phyloP scores from a whole-genome alignment of 2,888 invertebrate species.

The Yponomeuta malinellus region DNA sequence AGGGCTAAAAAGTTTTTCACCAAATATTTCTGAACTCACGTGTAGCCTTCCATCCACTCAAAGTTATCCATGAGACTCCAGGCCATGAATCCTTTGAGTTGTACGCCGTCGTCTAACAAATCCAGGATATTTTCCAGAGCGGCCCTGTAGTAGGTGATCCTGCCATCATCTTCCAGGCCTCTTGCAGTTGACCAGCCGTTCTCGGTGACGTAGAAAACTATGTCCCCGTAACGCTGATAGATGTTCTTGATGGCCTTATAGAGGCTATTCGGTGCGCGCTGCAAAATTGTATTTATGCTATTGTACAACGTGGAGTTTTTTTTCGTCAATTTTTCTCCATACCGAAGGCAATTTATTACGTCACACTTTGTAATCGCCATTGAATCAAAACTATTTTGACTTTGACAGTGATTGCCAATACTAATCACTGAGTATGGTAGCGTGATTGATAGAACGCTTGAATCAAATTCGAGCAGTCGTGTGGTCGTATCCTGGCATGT shows the following conservation, averaged over 20 bases:
- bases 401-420: no score
- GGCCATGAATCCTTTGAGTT: constrained; percentile 71
- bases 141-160: constrained; percentile 57
- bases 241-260: constrained; percentile 69
- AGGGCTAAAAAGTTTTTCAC: no score
- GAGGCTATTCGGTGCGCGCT: constrained; percentile 76
- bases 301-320: no score
- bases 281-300: constrained; percentile 17
- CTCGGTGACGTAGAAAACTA: constrained; percentile 76
- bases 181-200: constrained; percentile 72
- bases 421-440: background rate
- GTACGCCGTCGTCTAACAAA: constrained; percentile 57
- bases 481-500: no score
- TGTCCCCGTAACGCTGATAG: constrained; percentile 63
- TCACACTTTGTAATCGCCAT: no score
- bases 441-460: no score
- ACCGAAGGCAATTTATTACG: no score
- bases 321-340: no score
- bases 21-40: constrained; percentile 40
- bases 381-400: no score
- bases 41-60: constrained; percentile 77
- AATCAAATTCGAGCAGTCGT: no score
- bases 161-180: constrained; percentile 66
- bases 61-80: constrained; percentile 81
- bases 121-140: constrained; percentile 59